Percentiles rank a stretch among this genome's conserved stretches.
Conservation (phyloP, 2,113 vertebrate genomes). For the Thalassoma bifasciatum region DNA sequence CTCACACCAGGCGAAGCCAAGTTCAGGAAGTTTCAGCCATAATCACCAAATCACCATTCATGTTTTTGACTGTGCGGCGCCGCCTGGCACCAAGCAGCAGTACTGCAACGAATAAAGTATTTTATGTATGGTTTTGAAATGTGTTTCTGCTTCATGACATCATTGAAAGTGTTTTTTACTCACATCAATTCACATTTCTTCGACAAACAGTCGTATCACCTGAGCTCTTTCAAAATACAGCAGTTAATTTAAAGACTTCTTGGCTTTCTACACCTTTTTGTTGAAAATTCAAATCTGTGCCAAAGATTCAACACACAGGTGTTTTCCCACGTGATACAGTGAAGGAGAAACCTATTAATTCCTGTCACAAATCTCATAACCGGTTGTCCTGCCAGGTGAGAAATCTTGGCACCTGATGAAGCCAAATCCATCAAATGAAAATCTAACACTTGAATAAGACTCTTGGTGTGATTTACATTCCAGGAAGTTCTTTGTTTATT, state of each 20-base stretch:
- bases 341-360: not conserved
- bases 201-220: no score
- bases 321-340: no score
- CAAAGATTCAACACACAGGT: no score
- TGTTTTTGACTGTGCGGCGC: conserved; percentile 30
- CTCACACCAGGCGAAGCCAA: conserved; percentile 30
- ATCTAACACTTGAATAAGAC: not conserved
- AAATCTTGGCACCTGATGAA: not conserved
- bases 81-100: conserved; percentile 29
- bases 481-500: not conserved
- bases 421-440: not conserved
- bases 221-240: no score
- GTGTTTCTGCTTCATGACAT: not conserved
- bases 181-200: no score
- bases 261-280: no score
- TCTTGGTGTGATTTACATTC: not conserved
- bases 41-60: conserved; percentile 39
- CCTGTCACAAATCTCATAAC: not conserved
- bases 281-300: no score
- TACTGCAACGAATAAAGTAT: conserved; percentile 74
- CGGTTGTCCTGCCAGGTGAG: not conserved
- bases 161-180: no score
- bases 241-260: no score
- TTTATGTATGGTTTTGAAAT: conserved; percentile 58
- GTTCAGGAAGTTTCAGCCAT: conserved; percentile 71